A percentile compares a stretch with the other conserved stretches of the same genome.
These are phyloP conservation scores for Willowsia nigromaculata DNA, from an alignment of 2,888 invertebrate species.

Conservation along the genomic window DNA sequence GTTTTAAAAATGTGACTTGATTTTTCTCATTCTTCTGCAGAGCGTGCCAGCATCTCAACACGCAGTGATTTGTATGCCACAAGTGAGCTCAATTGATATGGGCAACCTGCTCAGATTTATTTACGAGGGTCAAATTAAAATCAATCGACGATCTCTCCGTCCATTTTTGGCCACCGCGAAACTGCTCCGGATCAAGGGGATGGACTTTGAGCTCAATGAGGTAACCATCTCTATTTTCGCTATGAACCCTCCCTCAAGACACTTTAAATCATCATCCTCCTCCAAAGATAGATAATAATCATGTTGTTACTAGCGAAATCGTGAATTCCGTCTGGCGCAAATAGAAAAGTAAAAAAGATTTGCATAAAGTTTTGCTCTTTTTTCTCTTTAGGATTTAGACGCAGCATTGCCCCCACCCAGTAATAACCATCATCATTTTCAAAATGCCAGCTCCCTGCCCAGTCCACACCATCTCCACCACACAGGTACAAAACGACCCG, in stretches of 20 bases:
- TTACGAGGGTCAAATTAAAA: conserved; percentile 79
- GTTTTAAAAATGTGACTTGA: background rate
- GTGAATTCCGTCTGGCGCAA: background rate
- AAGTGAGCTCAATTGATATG: conserved; percentile 77
- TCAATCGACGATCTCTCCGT: conserved; percentile 78
- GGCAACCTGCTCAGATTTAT: conserved; percentile 78
- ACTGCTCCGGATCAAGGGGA: conserved; percentile 78
- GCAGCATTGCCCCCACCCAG: conserved; percentile 60
- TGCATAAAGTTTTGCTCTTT: background rate
- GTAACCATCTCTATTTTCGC: conserved; percentile 44
- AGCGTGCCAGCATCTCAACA: conserved; percentile 78
- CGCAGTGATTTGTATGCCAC: conserved; percentile 78
- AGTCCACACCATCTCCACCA: conserved; percentile 22
- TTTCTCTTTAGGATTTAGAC: conserved; percentile 51
- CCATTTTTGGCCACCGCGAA: conserved; percentile 78
- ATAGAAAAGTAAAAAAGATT: too few species aligned
- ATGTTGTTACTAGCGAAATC: background rate
- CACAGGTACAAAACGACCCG: conserved; percentile 48
- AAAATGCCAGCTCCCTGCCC: conserved; percentile 27
- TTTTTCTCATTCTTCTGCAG: conserved; percentile 56
- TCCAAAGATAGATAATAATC: background rate
- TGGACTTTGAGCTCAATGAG: conserved; percentile 78
- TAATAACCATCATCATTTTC: conserved; percentile 13
- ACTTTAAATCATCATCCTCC: conserved; percentile 9
- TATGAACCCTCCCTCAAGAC: background rate